Percentiles rank a stretch among this genome's conserved stretches.
Evolutionary conservation across 2,888 invertebrate genomes (phyloP).

Genomic region (Ephialtes manifestator): DNA sequence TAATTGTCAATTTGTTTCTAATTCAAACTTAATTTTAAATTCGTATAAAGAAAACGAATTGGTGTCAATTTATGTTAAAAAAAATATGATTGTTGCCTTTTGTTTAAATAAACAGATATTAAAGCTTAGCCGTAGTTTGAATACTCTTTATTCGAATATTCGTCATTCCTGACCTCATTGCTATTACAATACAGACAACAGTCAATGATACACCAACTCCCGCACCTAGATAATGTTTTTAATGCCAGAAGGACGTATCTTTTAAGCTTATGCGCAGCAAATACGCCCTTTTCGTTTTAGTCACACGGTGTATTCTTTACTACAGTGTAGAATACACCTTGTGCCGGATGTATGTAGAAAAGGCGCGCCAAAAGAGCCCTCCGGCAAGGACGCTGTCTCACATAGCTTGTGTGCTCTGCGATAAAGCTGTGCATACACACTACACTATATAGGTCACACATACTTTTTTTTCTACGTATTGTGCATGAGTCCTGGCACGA

Average conservation of each 20-base stretch:
- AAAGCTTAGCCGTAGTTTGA: neutral
- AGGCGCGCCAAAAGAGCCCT: constrained; percentile 50
- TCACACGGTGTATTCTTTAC: neutral
- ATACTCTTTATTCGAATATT: neutral
- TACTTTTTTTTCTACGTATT: constrained; percentile 1
- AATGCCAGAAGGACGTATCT: neutral
- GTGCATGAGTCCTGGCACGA: neutral
- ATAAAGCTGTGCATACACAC: constrained; percentile 24
- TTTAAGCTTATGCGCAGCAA: neutral
- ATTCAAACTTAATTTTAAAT: too few species aligned
- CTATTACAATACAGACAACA: neutral
- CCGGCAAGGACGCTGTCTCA: constrained; percentile 19
- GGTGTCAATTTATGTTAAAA: neutral
- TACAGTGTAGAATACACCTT: neutral
- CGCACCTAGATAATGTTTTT: neutral
- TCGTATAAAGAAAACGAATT: too few species aligned
- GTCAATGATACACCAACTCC: neutral
- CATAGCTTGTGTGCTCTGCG: neutral
- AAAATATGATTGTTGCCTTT: neutral
- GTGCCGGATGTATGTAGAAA: constrained; percentile 34
- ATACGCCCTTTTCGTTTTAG: constrained; percentile 17
- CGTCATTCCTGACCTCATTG: neutral
- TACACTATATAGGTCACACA: constrained; percentile 1
- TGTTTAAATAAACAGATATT: neutral
- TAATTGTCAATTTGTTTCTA: too few species aligned